A percentile compares a stretch with the other conserved stretches of the same genome.
These are phyloP conservation scores for Cataglyphis albicans DNA, from an alignment of 2,888 invertebrate genomes.

Conservation along the genomic window DNA sequence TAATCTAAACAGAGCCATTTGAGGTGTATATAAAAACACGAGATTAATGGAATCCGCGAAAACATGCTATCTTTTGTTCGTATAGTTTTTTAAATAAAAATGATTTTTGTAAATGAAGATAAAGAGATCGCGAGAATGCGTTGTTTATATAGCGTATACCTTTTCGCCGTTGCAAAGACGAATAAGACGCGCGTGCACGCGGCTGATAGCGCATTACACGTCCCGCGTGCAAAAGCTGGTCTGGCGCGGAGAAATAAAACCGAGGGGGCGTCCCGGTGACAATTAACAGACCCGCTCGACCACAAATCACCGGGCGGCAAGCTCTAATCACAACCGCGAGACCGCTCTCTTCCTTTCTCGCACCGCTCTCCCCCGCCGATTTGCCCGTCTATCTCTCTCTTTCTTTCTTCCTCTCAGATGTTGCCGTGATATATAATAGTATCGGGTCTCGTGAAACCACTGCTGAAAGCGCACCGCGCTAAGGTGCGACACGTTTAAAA, in stretches of 20 bases:
- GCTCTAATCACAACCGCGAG: conserved; percentile 81
- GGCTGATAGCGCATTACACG: conserved; percentile 70
- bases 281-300: conserved; percentile 81
- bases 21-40: conserved; percentile 23
- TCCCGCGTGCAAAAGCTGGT: conserved; percentile 64
- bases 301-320: conserved; percentile 83
- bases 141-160: conserved; percentile 23
- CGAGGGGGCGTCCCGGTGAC: conserved; percentile 80
- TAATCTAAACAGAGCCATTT: conserved; percentile 2
- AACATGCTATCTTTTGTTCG: background rate
- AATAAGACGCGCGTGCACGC: conserved; percentile 65
- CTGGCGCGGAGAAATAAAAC: conserved; percentile 74
- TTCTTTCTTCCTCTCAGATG: conserved; percentile 15
- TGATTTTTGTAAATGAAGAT: conserved; percentile 47
- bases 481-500: conserved; percentile 66
- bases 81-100: conserved; percentile 44
- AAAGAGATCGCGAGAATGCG: conserved; percentile 57
- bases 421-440: conserved; percentile 34
- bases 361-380: background rate
- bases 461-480: conserved; percentile 66
- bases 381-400: conserved; percentile 12
- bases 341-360: conserved; percentile 55
- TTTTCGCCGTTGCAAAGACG: conserved; percentile 26
- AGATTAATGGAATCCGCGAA: conserved; percentile 1
- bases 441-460: conserved; percentile 60